A percentile compares a stretch with the other conserved stretches of the same genome.
Evolutionary conservation across 2,888 invertebrate species (phyloP).

Genomic region (Protophormia terraenovae): DNA sequence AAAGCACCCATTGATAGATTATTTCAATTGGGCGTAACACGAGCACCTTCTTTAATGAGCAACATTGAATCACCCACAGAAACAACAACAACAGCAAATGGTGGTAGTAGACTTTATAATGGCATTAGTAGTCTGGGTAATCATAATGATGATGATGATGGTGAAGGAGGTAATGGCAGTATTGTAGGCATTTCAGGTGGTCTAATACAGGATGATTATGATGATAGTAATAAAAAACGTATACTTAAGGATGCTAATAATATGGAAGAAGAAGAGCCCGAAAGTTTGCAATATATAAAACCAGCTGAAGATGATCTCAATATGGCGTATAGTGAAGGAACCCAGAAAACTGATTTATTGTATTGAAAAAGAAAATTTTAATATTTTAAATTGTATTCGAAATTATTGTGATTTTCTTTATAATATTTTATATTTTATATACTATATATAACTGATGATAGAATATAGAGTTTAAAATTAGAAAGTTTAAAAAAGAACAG

Average conservation of each 20-base stretch:
- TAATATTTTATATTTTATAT: not conserved
- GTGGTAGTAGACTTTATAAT: constrained; percentile 52
- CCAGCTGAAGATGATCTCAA: constrained; percentile 79
- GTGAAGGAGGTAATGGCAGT: constrained; percentile 68
- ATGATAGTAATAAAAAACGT: not conserved
- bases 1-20: constrained; percentile 85
- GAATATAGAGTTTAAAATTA: too few relatives aligned
- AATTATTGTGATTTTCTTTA: constrained; percentile 50
- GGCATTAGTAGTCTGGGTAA: constrained; percentile 27
- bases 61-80: constrained; percentile 67
- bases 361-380: constrained; percentile 72
- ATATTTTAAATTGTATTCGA: not conserved
- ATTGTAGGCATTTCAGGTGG: constrained; percentile 71
- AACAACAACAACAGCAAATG: constrained; percentile 64
- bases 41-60: constrained; percentile 81
- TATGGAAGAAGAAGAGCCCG: constrained; percentile 69
- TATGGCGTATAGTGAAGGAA: constrained; percentile 81
- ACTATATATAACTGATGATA: constrained; percentile 9
- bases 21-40: constrained; percentile 91
- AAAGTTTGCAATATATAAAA: constrained; percentile 77
- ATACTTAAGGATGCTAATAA: not conserved
- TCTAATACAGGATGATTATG: constrained; percentile 37
- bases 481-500: too few relatives aligned
- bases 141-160: too few relatives aligned
- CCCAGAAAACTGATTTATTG: constrained; percentile 80